Base-by-base conservation (phyloP, 2,797 vertebrate species). In the Pseudochirops cupreus region DNA sequence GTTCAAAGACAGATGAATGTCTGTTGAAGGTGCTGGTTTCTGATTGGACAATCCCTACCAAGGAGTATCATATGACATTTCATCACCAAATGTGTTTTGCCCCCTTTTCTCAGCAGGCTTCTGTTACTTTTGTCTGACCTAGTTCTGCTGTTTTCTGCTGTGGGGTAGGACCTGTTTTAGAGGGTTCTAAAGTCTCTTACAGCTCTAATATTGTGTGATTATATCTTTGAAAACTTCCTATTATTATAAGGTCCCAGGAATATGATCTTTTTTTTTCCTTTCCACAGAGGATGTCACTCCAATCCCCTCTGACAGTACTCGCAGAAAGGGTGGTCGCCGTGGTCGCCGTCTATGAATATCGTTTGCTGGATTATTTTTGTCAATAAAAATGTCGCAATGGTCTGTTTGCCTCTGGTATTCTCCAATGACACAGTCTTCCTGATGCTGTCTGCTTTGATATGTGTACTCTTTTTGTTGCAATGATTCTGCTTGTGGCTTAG, bases 281-380 rank as follows among this genome's bases (percentile, higher is more conserved):
- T 93, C 59, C 1, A 0, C 99, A 99, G 99, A 99, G 99, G 99
- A 99, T 91, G 99, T 99, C 95, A 99, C 99, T 91, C 99, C 99
- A 67, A 99, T 99, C 98, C 99, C 99, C 0, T 99, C 99, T 0
- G 99, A 99, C 99, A 99, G 99, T 33, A 99, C 99, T 97, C 99
- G 99, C 98, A 99, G 99, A 98, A 99, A 99, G 99, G 99, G 99
- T 0, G 99, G 99, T 96, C 99, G 99, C 58, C 99, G 99, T 57
- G 99, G 99, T 97, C 99, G 99, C 96, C 99, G 99, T 98, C 99
- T 99, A 99, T 99, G 99, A 99, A 98, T 97, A 96, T n/a, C 0
- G 97, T 96, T 96, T 50, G 97, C 96, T 97, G 96, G 57, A 87
- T 97, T 97, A 97, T 95, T 96, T 97, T 97, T 90, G 39, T 98